Evolutionary conservation across 2,113 vertebrate genomes (phyloP).

Genomic region (Galbula dea): DNA sequence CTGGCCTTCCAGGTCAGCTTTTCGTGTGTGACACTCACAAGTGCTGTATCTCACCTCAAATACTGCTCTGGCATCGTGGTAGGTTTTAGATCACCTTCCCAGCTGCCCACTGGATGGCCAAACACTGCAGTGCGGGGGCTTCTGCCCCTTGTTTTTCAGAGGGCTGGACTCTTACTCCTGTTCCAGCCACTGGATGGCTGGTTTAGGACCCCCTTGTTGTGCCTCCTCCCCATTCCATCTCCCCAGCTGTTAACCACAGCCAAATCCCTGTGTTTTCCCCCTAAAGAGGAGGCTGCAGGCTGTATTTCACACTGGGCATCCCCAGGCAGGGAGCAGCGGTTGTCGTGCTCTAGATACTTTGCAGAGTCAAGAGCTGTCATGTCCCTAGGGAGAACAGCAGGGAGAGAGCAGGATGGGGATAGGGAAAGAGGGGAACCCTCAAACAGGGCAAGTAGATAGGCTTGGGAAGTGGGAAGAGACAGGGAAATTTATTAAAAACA

Average conservation of each 20-base stretch:
- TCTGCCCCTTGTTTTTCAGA: background rate
- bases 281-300: background rate
- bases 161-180: background rate
- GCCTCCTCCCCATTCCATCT: background rate
- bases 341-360: background rate
- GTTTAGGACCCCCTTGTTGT: background rate
- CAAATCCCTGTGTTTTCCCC: background rate
- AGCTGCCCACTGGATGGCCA: fast-evolving
- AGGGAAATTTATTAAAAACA: conserved; percentile 27
- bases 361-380: background rate
- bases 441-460: background rate
- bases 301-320: background rate
- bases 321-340: background rate
- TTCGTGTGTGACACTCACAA: background rate
- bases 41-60: background rate
- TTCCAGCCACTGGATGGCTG: background rate
- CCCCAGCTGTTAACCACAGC: background rate
- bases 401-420: background rate
- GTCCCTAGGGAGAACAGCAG: background rate
- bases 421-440: background rate
- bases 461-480: background rate
- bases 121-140: fast-evolving
- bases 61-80: background rate
- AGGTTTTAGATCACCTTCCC: fast-evolving
- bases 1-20: background rate